These are phyloP conservation scores for Pharmacophagus antenor DNA, from an alignment of 2,888 invertebrate genomes.

Conservation along the genomic window DNA sequence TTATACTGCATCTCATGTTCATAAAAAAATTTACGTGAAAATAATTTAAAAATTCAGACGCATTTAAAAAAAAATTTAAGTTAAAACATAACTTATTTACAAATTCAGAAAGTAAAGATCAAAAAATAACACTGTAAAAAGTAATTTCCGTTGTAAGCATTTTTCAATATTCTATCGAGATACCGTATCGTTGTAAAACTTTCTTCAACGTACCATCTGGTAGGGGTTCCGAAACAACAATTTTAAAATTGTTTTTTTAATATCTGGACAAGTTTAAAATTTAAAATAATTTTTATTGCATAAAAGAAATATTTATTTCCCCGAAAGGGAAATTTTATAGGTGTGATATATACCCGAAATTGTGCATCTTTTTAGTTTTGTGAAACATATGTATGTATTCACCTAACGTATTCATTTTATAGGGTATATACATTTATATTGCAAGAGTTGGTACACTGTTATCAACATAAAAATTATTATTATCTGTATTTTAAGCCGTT, in stretches of 20 bases:
- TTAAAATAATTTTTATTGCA: neutral
- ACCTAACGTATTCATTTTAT: too few species aligned
- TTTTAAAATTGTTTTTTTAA: constrained; percentile 14
- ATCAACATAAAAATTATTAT: too few species aligned
- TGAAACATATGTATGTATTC: too few species aligned
- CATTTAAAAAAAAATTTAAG: neutral
- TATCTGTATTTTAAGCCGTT: too few species aligned
- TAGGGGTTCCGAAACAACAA: constrained; percentile 10
- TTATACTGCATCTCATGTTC: too few species aligned
- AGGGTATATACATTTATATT: too few species aligned
- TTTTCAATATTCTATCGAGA: constrained; percentile 2
- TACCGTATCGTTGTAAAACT: constrained; percentile 4
- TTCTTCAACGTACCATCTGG: constrained; percentile 7
- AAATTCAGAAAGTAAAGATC: neutral
- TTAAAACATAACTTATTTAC: neutral
- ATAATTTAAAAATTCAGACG: too few species aligned
- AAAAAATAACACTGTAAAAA: neutral
- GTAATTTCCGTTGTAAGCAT: neutral
- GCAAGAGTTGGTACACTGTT: too few species aligned
- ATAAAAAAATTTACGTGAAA: neutral
- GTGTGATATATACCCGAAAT: too few species aligned
- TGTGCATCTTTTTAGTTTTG: too few species aligned
- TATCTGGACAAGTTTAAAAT: constrained; percentile 9
- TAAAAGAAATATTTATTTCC: neutral
- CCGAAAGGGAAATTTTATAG: neutral